Evolutionary conservation across 64 coral and sea anemone species (phyloP).

Genomic region (Actinia equina): DNA sequence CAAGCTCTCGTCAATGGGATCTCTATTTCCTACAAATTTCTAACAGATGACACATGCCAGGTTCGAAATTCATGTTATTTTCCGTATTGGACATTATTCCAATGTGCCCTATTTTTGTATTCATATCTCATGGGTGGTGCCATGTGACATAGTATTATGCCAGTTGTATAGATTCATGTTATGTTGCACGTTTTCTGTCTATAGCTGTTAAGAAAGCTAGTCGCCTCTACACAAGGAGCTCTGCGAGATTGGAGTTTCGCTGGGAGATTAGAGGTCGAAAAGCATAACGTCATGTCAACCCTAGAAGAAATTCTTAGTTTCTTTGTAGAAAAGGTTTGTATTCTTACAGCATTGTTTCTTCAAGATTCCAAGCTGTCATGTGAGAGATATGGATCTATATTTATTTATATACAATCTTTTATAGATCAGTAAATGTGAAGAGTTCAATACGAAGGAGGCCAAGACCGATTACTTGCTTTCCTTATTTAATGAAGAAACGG

Average conservation of each 20-base stretch:
- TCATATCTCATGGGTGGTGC: too few species aligned
- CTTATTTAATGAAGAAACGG: conserved; percentile 51
- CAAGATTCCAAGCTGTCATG: too few species aligned
- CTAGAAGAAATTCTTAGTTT: conserved; percentile 38
- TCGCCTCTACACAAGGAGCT: conserved; percentile 1
- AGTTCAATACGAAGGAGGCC: conserved; percentile 1
- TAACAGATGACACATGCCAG: conserved; percentile 1
- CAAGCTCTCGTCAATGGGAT: conserved; percentile 53
- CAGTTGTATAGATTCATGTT: too few species aligned
- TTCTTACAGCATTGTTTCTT: neutral
- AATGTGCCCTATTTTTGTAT: too few species aligned
- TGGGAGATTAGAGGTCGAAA: conserved; percentile 38
- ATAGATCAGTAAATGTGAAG: neutral
- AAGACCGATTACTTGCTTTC: conserved; percentile 36
- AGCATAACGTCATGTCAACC: conserved; percentile 36
- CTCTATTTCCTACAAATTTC: conserved; percentile 33
- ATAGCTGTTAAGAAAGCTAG: neutral
- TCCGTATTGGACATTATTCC: too few species aligned
- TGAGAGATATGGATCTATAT: too few species aligned
- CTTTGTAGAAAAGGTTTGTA: conserved; percentile 35
- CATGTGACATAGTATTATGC: too few species aligned
- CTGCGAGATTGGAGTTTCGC: conserved; percentile 78
- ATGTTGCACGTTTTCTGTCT: neutral
- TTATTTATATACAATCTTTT: neutral
- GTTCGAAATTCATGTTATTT: neutral